These are phyloP conservation scores for Donacobius atricapilla DNA, from an alignment of 2,113 vertebrate species.

Conservation along the genomic window DNA sequence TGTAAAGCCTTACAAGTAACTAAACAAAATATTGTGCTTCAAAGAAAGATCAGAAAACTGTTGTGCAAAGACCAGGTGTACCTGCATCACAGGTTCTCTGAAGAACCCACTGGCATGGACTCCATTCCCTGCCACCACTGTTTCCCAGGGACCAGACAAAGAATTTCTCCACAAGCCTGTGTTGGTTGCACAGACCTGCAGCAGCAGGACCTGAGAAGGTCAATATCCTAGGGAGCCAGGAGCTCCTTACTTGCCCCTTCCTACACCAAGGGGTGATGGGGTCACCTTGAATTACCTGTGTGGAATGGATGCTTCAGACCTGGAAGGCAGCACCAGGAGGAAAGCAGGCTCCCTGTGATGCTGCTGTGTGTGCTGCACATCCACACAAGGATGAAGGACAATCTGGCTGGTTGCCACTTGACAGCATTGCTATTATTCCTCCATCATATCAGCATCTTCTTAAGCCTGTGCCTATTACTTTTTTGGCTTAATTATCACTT, in stretches of 20 bases:
- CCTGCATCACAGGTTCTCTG: not conserved
- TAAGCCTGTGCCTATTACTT: conserved; percentile 20
- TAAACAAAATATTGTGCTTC: not conserved
- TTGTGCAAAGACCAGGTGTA: not conserved
- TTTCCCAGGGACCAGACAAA: not conserved
- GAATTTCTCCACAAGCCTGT: not conserved
- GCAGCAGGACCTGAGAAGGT: not conserved
- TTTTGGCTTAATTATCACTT: conserved; percentile 55
- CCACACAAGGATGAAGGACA: not conserved
- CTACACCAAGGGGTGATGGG: fast-evolving
- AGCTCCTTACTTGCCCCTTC: not conserved
- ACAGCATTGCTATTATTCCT: not conserved
- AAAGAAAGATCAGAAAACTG: not conserved
- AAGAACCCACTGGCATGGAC: not conserved
- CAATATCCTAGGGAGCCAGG: not conserved
- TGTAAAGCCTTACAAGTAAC: not conserved
- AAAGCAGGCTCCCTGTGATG: not conserved
- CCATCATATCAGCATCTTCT: not conserved
- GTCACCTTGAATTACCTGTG: fast-evolving
- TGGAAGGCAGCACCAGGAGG: not conserved
- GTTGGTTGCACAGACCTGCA: not conserved
- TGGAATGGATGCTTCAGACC: not conserved
- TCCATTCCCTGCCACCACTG: not conserved
- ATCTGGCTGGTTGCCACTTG: not conserved
- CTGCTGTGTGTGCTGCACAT: fast-evolving